Conservation (phyloP, 2,113 vertebrate species). For the Paracanthobrama guichenoti region DNA sequence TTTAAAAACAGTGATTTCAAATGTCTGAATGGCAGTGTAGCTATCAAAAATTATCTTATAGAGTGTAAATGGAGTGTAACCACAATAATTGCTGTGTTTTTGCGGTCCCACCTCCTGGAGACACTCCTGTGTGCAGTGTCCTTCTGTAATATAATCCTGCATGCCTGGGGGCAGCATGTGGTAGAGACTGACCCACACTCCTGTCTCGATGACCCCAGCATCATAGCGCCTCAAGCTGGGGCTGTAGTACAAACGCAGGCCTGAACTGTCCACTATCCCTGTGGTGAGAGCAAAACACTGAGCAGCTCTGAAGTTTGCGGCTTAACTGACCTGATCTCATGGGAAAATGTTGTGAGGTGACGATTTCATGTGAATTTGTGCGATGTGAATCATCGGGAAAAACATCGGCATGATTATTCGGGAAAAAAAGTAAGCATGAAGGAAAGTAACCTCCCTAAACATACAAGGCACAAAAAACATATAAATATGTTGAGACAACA, state of each 20-base stretch:
- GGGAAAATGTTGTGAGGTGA: no score
- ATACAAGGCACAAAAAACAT: neutral
- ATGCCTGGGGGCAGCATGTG: conserved; percentile 87
- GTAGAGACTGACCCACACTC: conserved; percentile 89
- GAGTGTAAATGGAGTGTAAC: neutral
- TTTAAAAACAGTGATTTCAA: neutral
- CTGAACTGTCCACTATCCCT: conserved; percentile 87
- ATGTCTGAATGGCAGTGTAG: neutral
- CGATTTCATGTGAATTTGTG: no score
- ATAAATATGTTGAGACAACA: no score
- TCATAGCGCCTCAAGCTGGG: conserved; percentile 78
- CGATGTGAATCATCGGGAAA: no score
- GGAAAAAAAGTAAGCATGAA: no score
- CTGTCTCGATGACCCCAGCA: conserved; percentile 86
- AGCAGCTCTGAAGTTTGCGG: neutral
- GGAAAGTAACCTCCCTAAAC: neutral
- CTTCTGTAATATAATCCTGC: conserved; percentile 83
- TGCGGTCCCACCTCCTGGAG: conserved; percentile 80
- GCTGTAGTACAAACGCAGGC: conserved; percentile 82
- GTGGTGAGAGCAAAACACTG: conserved; percentile 53
- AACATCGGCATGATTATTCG: no score
- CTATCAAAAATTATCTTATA: neutral
- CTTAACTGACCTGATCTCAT: no score
- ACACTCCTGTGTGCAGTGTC: conserved; percentile 86
- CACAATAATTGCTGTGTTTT: neutral